Conservation (phyloP, 2,888 invertebrate genomes). For the Drosophila borborema region DNA sequence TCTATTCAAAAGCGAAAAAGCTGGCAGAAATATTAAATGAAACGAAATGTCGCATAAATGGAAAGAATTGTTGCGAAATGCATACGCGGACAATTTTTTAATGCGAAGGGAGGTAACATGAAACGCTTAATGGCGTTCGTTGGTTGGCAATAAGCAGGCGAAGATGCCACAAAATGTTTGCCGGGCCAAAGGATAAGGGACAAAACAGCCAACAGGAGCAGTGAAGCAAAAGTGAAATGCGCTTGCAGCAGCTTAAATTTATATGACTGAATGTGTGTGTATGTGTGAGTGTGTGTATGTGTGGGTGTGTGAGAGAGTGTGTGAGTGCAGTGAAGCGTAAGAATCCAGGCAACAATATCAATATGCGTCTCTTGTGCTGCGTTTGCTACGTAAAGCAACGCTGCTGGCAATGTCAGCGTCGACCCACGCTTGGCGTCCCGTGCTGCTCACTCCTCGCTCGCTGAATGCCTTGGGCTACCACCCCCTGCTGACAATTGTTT, state of each 20-base stretch:
- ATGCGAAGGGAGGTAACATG: conserved; percentile 31
- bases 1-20: conserved; percentile 64
- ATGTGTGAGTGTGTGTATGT: not conserved
- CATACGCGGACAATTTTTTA: conserved; percentile 73
- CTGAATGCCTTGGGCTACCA: not conserved
- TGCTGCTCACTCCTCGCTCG: not conserved
- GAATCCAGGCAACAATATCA: conserved; percentile 75
- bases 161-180: conserved; percentile 77
- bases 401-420: conserved; percentile 17
- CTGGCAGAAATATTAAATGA: conserved; percentile 71
- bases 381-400: conserved; percentile 41
- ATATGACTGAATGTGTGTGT: conserved; percentile 18
- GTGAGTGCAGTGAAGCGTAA: conserved; percentile 61
- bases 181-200: conserved; percentile 43
- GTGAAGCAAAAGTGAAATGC: conserved; percentile 76
- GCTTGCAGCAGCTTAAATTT: conserved; percentile 61
- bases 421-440: not conserved
- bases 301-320: conserved; percentile 15
- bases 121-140: conserved; percentile 73
- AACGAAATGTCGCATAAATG: conserved; percentile 56
- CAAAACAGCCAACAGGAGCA: conserved; percentile 39
- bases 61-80: conserved; percentile 69
- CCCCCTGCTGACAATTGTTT: conserved; percentile 66
- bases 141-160: conserved; percentile 59
- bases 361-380: conserved; percentile 66